A percentile compares a stretch with the other conserved stretches of the same genome.
Conservation (phyloP, 2,888 invertebrate genomes). For the Sipha maydis region DNA sequence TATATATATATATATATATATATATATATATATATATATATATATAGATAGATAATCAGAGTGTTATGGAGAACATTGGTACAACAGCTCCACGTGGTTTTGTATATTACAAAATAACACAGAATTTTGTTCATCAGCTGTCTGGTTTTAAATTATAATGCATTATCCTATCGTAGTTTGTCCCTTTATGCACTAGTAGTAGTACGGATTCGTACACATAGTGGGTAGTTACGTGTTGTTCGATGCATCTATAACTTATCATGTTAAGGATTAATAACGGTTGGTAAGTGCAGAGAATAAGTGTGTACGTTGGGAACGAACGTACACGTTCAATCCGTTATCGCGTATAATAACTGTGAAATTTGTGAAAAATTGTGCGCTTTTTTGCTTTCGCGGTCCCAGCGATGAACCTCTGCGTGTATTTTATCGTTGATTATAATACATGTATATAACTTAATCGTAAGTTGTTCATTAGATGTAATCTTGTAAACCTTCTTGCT, state of each 20-base stretch:
- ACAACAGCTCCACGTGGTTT: too few relatives aligned
- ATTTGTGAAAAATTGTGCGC: not conserved
- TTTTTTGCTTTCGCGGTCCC: not conserved
- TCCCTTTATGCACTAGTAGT: not conserved
- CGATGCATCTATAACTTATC: conserved; percentile 23
- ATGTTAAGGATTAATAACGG: conserved; percentile 39
- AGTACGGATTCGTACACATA: not conserved
- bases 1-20: too few relatives aligned
- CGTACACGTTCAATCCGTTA: not conserved
- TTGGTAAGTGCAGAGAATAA: not conserved
- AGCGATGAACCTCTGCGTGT: not conserved
- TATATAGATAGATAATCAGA: too few relatives aligned
- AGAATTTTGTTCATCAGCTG: too few relatives aligned
- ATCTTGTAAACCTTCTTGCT: not conserved
- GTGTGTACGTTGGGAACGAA: not conserved
- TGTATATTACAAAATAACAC: too few relatives aligned
- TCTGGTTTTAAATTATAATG: too few relatives aligned
- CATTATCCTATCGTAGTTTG: conserved; percentile 12
- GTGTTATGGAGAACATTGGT: too few relatives aligned
- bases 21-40: too few relatives aligned
- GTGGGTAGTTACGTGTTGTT: not conserved
- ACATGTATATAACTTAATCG: not conserved
- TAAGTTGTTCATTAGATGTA: conserved; percentile 9
- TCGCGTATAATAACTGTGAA: not conserved
- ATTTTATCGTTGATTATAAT: not conserved